phyloP scores from a whole-genome alignment of 2,888 invertebrate species.

The Lottia scabra region DNA sequence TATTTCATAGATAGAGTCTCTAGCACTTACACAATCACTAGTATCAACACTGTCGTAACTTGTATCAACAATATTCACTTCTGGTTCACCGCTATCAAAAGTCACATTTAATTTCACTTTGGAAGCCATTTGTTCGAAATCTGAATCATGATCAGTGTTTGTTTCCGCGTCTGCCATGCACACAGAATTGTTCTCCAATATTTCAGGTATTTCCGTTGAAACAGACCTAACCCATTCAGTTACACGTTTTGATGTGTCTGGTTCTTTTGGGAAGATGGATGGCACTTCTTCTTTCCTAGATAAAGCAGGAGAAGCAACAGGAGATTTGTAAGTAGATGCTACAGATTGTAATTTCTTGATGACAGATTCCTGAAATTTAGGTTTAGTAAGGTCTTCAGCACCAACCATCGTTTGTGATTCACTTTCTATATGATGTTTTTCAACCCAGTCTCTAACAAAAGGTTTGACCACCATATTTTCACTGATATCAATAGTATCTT shows the following conservation, averaged over 20 bases:
- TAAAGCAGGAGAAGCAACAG: slow-evolving; percentile 47
- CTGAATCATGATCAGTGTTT: slow-evolving; percentile 43
- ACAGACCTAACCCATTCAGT: slow-evolving; percentile 67
- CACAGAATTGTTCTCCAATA: slow-evolving; percentile 11
- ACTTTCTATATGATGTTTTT: slow-evolving; percentile 44
- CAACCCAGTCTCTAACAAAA: slow-evolving; percentile 65
- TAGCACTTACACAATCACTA: slow-evolving; percentile 30
- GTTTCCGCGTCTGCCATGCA: slow-evolving; percentile 38
- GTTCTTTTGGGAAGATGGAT: slow-evolving; percentile 44
- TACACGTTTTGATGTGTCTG: slow-evolving; percentile 56
- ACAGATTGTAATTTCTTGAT: slow-evolving; percentile 28
- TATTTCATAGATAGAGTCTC: slow-evolving; percentile 65
- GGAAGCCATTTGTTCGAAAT: slow-evolving; percentile 39
- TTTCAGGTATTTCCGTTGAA: slow-evolving; percentile 27
- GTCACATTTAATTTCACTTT: slow-evolving; percentile 19
- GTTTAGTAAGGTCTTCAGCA: neutral
- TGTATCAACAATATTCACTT: slow-evolving; percentile 37
- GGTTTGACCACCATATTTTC: slow-evolving; percentile 44
- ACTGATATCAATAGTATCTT: slow-evolving; percentile 34
- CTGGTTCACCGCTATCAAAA: slow-evolving; percentile 10
- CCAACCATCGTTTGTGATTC: neutral
- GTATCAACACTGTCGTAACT: slow-evolving; percentile 55
- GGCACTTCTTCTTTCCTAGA: slow-evolving; percentile 43
- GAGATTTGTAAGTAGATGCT: slow-evolving; percentile 55
- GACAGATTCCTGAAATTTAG: slow-evolving; percentile 14